A percentile compares a stretch with the other conserved stretches of the same genome.
These are phyloP conservation scores for Carollia perspicillata DNA, from an alignment of 2,113 vertebrate species.

Conservation along the genomic window DNA sequence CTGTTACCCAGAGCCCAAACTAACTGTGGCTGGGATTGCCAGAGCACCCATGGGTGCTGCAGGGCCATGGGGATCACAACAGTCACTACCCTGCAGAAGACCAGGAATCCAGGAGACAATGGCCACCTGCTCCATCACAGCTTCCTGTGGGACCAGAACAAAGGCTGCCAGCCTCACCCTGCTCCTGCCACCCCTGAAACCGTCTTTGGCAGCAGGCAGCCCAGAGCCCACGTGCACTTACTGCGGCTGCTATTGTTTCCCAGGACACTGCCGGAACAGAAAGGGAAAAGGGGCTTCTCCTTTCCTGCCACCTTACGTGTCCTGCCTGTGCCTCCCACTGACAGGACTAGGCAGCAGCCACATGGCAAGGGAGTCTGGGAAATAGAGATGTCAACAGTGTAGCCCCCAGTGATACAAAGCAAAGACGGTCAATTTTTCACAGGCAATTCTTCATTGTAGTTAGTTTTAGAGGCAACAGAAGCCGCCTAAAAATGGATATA, in stretches of 20 bases:
- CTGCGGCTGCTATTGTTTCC: not conserved
- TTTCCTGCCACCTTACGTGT: not conserved
- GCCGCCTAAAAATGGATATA: not conserved
- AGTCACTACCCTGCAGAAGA: not conserved
- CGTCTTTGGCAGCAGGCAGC: not conserved
- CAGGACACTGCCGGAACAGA: not conserved
- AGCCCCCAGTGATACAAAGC: not conserved
- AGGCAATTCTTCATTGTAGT: not conserved
- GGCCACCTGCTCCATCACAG: not conserved
- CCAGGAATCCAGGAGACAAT: not conserved
- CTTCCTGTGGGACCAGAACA: not conserved
- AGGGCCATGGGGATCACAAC: not conserved
- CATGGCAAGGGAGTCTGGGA: not conserved
- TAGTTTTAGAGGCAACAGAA: not conserved
- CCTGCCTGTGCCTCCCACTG: not conserved
- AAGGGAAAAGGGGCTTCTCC: not conserved
- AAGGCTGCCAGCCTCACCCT: too few species aligned
- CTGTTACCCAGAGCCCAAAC: not conserved
- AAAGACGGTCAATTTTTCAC: not conserved
- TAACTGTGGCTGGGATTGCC: not conserved
- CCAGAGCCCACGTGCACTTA: not conserved
- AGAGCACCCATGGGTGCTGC: accelerated
- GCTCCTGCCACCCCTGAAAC: not conserved
- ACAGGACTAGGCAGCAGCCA: not conserved
- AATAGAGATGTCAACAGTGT: not conserved